Evolutionary conservation across 2,888 invertebrate genomes (phyloP).

Genomic region (Tetranychus truncatus): DNA sequence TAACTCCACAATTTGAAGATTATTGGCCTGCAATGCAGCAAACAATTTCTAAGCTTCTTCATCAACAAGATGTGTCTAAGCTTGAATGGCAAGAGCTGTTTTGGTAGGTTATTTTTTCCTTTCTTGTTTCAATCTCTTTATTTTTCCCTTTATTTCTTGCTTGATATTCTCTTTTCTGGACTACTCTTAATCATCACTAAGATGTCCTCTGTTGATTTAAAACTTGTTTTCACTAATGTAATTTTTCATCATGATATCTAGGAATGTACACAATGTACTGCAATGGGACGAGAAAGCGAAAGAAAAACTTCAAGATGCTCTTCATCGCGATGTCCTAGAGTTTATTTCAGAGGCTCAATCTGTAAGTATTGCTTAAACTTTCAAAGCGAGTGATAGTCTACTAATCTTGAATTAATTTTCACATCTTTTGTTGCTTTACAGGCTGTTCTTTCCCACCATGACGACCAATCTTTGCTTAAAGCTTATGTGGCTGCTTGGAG

Average conservation of each 20-base stretch:
- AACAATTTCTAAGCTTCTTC: constrained; percentile 73
- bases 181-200: not conserved
- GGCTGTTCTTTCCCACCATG: constrained; percentile 69
- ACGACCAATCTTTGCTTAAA: constrained; percentile 82
- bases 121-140: not conserved
- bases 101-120: constrained; percentile 38
- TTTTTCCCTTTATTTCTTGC: not conserved
- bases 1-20: constrained; percentile 50
- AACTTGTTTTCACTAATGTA: not conserved
- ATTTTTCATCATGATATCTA: constrained; percentile 23
- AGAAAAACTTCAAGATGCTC: constrained; percentile 62
- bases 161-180: not conserved
- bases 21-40: constrained; percentile 92
- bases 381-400: constrained; percentile 40
- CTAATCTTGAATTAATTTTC: constrained; percentile 14
- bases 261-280: constrained; percentile 78
- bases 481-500: constrained; percentile 96
- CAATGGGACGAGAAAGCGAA: constrained; percentile 95
- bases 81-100: constrained; percentile 95
- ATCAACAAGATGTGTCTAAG: constrained; percentile 81
- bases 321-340: constrained; percentile 77
- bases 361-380: constrained; percentile 32
- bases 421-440: constrained; percentile 27
- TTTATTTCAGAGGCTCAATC: constrained; percentile 83
- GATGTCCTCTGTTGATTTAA: not conserved